A percentile compares a stretch with the other conserved stretches of the same genome.
phyloP scores from a whole-genome alignment of 2,888 invertebrate genomes.

The Melipona bicolor region DNA sequence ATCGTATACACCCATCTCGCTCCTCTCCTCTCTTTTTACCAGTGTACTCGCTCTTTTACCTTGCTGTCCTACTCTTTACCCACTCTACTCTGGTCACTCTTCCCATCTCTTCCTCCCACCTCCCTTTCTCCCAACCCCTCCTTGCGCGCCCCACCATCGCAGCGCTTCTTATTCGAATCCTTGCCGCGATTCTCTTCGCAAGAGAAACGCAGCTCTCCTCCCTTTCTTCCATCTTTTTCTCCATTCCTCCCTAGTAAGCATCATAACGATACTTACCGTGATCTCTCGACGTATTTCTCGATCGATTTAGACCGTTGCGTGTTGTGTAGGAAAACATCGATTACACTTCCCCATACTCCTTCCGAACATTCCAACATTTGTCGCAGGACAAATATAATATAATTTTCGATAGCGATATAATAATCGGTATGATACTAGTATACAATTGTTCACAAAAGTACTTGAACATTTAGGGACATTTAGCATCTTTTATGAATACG shows the following conservation, averaged over 20 bases:
- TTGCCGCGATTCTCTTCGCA: conserved; percentile 41
- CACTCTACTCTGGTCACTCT: conserved; percentile 18
- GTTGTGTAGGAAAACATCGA: neutral
- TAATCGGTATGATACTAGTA: neutral
- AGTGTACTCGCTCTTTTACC: conserved; percentile 38
- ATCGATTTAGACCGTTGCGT: conserved; percentile 21
- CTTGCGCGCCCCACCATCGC: neutral
- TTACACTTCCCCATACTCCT: too few species aligned
- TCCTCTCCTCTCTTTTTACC: conserved; percentile 33
- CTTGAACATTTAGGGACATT: neutral
- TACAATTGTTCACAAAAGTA: neutral
- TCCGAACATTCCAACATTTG: too few species aligned
- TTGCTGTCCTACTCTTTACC: conserved; percentile 50
- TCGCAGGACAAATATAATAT: too few species aligned
- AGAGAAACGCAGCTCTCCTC: conserved; percentile 46
- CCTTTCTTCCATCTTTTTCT: neutral
- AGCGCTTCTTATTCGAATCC: conserved; percentile 36
- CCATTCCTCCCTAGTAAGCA: conserved; percentile 10
- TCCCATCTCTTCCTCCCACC: too few species aligned
- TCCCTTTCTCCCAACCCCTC: too few species aligned
- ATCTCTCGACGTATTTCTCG: conserved; percentile 52
- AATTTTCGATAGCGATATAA: neutral
- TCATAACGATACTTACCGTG: conserved; percentile 54
- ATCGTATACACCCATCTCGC: conserved; percentile 70
- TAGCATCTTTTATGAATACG: neutral